Conservation (phyloP, 2,797 vertebrate genomes). For the Tarsius wallacei region DNA sequence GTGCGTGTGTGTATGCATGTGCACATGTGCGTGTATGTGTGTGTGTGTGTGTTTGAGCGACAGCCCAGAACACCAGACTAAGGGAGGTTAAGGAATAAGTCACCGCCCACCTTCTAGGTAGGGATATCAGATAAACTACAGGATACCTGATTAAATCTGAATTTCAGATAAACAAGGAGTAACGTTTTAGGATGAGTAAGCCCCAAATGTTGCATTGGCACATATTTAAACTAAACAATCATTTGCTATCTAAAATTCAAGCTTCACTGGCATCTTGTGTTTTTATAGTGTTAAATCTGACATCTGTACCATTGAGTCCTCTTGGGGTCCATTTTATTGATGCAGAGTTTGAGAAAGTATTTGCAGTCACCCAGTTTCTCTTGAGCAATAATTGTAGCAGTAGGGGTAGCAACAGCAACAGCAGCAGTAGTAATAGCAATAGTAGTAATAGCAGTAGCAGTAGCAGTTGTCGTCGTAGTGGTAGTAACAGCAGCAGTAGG, state of each 20-base stretch:
- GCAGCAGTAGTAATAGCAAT: neutral
- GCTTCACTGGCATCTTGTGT: neutral
- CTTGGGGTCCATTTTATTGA: neutral
- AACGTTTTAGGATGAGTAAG: neutral
- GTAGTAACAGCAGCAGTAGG: neutral
- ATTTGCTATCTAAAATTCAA: neutral
- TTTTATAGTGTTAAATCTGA: neutral
- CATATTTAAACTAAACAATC: neutral
- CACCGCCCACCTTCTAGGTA: too few relatives aligned
- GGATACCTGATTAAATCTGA: neutral
- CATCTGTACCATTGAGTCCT: neutral
- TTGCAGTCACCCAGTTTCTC: neutral
- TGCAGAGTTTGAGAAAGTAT: neutral
- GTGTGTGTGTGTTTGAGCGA: neutral
- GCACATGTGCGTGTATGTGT: neutral
- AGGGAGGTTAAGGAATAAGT: neutral
- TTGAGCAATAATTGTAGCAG: neutral
- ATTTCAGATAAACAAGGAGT: neutral
- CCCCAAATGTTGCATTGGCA: neutral
- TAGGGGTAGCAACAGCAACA: neutral
- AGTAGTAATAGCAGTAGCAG: neutral
- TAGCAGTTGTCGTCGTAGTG: neutral
- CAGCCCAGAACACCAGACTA: neutral
- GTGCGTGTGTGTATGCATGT: too few relatives aligned
- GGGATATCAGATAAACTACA: neutral